A percentile compares a stretch with the other conserved stretches of the same genome.
phyloP scores from a whole-genome alignment of 2,797 vertebrate species.

The Phoeniculus purpureus region DNA sequence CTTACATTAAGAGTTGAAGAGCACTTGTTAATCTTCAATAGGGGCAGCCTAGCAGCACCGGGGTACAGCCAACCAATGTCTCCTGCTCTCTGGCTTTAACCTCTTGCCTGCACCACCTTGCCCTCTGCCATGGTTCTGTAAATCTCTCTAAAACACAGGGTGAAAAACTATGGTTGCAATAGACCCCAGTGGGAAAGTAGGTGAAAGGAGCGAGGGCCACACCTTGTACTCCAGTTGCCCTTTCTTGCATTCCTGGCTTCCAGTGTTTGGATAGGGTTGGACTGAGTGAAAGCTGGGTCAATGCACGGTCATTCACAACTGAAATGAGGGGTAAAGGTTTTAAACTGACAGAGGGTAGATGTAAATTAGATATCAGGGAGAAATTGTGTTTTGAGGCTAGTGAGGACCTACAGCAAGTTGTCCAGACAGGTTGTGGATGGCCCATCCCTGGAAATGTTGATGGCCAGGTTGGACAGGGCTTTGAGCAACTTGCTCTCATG shows the following conservation, averaged over 20 bases:
- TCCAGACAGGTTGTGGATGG: background rate
- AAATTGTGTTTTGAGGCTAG: background rate
- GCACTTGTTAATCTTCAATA: background rate
- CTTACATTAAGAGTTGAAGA: background rate
- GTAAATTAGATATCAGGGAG: background rate
- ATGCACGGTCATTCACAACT: background rate
- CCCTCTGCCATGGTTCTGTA: conserved; percentile 5
- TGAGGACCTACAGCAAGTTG: background rate
- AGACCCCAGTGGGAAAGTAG: rapidly evolving
- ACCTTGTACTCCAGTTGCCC: background rate
- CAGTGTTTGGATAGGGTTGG: background rate
- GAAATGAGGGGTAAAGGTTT: background rate
- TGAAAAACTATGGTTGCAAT: background rate
- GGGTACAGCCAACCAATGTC: background rate
- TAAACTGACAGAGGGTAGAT: background rate
- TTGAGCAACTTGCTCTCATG: background rate
- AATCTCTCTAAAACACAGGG: background rate
- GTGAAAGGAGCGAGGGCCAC: background rate
- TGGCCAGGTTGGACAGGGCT: too few relatives aligned
- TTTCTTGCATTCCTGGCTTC: background rate
- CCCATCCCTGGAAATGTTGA: background rate
- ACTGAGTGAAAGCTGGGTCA: background rate
- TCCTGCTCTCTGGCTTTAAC: background rate
- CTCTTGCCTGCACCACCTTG: background rate
- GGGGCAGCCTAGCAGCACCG: background rate